Evolutionary conservation across 2,888 invertebrate species (phyloP).

Genomic region (Drosophila imparisetae): DNA sequence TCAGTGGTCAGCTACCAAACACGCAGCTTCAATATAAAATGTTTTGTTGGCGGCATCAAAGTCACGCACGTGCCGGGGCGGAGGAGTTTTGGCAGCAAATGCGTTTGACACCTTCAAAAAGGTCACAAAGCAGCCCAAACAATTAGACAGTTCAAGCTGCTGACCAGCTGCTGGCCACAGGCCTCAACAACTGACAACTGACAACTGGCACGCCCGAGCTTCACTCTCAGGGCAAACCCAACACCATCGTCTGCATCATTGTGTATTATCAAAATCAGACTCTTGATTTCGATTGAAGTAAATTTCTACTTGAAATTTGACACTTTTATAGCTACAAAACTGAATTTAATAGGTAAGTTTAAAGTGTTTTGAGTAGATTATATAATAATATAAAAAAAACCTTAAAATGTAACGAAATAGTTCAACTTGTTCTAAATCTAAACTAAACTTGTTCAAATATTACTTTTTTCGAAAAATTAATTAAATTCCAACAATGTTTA

Average conservation of each 20-base stretch:
- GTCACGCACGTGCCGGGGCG: conserved; percentile 55
- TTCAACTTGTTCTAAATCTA: neutral
- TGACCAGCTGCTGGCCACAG: conserved; percentile 50
- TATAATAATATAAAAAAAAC: neutral
- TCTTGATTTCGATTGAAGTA: conserved; percentile 4
- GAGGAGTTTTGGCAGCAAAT: conserved; percentile 58
- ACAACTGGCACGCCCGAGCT: conserved; percentile 19
- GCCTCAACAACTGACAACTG: conserved; percentile 40
- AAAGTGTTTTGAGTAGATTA: neutral
- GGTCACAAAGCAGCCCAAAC: conserved; percentile 64
- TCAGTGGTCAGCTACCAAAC: conserved; percentile 51
- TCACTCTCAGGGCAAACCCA: conserved; percentile 19
- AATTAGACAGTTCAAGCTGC: conserved; percentile 61
- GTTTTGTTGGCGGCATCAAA: conserved; percentile 46
- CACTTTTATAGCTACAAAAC: neutral
- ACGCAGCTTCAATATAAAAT: conserved; percentile 47
- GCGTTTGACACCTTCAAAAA: conserved; percentile 75
- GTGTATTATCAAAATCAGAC: conserved; percentile 19
- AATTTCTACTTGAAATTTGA: conserved; percentile 4
- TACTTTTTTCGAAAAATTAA: neutral
- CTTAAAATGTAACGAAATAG: neutral
- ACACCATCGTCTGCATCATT: conserved; percentile 1
- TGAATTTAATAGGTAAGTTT: conserved; percentile 19
- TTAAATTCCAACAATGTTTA: neutral
- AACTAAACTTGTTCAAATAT: neutral